A percentile compares a stretch with the other conserved stretches of the same genome.
phyloP scores from a whole-genome alignment of 2,888 invertebrate species.

The Orthosia gracilis region DNA sequence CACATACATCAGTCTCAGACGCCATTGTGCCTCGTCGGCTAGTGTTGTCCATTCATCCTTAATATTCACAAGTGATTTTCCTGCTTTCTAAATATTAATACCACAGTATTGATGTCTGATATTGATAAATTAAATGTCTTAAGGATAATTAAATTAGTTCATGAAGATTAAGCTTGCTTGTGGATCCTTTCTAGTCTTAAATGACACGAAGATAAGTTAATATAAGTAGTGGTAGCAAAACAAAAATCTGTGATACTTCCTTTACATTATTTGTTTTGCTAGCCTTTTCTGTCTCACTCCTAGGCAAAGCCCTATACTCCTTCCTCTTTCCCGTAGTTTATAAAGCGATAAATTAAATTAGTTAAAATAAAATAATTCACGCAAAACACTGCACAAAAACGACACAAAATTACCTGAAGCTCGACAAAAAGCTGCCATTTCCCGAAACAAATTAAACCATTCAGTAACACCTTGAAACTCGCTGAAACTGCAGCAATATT shows the following conservation, averaged over 20 bases:
- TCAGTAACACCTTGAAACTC: conserved; percentile 55
- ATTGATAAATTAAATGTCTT: not conserved
- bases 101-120: not conserved
- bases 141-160: not conserved
- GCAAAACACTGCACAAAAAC: conserved; percentile 4
- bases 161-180: not conserved
- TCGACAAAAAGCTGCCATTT: conserved; percentile 50
- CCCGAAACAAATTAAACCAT: conserved; percentile 62
- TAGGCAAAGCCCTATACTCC: too few species aligned
- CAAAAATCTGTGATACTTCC: not conserved
- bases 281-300: too few species aligned
- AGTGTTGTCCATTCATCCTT: too few species aligned
- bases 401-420: conserved; percentile 15
- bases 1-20: too few species aligned
- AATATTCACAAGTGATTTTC: too few species aligned
- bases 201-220: not conserved
- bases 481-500: conserved; percentile 64
- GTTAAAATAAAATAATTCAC: not conserved
- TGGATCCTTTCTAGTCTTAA: not conserved
- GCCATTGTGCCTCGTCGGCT: too few species aligned
- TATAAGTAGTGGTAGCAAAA: not conserved
- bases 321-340: too few species aligned
- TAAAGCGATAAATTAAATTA: not conserved
- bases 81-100: too few species aligned
- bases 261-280: not conserved